Conservation (phyloP, 2,797 vertebrate genomes). For the Poeciliopsis paucimaculata region DNA sequence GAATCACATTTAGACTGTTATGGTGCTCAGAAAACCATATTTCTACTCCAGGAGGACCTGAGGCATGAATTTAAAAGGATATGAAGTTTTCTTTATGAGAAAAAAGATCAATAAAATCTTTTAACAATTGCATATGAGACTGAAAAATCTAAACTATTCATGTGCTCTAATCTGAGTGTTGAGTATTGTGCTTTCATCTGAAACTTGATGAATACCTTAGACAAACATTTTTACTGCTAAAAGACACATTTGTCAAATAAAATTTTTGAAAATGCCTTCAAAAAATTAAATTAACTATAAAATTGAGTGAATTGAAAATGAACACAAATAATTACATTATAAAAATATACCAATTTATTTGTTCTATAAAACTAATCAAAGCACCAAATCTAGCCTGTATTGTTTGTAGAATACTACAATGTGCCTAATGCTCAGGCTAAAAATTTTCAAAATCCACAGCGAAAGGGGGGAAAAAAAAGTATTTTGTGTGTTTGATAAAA, state of each 20-base stretch:
- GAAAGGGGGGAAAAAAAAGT: slow-evolving; percentile 27
- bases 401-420: background rate
- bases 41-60: background rate
- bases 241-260: background rate
- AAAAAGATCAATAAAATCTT: background rate
- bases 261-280: background rate
- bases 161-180: background rate
- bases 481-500: slow-evolving; percentile 47
- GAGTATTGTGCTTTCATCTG: background rate
- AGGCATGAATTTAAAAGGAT: background rate
- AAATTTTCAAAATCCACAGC: slow-evolving; percentile 65
- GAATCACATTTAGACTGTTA: background rate
- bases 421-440: slow-evolving; percentile 17
- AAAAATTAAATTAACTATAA: background rate
- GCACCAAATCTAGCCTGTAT: background rate
- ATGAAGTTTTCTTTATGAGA: background rate
- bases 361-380: background rate
- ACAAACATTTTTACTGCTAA: background rate
- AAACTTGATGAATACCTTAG: background rate
- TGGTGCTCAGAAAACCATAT: background rate
- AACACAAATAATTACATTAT: background rate
- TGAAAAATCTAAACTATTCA: background rate
- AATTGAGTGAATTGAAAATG: background rate
- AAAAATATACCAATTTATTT: background rate
- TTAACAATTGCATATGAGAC: background rate